Percentiles rank a stretch among this genome's conserved stretches.
Evolutionary conservation across 1,140 invertebrate species (phyloP).

Genomic region (Maconellicoccus hirsutus): DNA sequence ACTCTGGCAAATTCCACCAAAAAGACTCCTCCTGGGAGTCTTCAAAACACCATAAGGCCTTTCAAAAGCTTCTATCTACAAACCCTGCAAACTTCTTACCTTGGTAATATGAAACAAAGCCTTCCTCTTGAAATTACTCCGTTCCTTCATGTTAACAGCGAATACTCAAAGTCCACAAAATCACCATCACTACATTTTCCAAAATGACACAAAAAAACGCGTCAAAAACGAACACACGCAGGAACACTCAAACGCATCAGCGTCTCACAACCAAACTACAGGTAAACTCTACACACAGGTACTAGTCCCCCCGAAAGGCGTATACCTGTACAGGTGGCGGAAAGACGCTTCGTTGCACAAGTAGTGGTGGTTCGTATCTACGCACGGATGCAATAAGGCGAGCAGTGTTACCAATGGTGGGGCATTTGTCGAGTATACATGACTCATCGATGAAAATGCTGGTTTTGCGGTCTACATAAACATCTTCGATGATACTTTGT

Average conservation of each 20-base stretch:
- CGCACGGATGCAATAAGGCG: neutral
- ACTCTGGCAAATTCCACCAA: too few relatives aligned
- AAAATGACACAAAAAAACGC: neutral
- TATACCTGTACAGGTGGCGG: constrained; percentile 19
- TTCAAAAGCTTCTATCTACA: too few relatives aligned
- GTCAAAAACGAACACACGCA: neutral
- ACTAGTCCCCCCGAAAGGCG: neutral
- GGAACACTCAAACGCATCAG: neutral
- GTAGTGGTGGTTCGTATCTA: neutral
- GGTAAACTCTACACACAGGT: neutral
- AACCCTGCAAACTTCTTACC: too few relatives aligned
- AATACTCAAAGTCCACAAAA: neutral
- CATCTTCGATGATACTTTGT: neutral
- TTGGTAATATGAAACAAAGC: constrained; percentile 11
- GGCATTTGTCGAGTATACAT: neutral
- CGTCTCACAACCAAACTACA: neutral
- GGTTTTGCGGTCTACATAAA: neutral
- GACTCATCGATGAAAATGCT: neutral
- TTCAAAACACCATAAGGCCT: too few relatives aligned
- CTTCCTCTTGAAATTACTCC: constrained; percentile 10
- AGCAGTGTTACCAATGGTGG: neutral
- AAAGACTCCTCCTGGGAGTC: too few relatives aligned
- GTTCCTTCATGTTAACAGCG: neutral
- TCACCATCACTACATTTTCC: constrained; percentile 10
- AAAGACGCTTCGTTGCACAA: constrained; percentile 14